Conservation (phyloP, 92 coral and sea anemone species). For the Palythoa grandiflora region DNA sequence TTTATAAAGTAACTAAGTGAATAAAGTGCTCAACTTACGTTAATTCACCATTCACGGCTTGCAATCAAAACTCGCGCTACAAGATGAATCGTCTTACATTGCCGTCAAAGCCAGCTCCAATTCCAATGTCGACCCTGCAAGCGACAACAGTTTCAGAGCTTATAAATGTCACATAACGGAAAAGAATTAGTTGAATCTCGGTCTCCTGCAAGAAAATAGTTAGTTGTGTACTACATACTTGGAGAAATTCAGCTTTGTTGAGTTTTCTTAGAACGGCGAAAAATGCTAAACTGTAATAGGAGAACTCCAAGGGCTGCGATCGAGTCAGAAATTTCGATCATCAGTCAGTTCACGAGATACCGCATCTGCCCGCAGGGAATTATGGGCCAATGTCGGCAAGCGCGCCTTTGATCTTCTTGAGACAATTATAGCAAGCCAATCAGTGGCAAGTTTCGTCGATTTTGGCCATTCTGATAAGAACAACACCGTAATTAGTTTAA, state of each 20-base stretch:
- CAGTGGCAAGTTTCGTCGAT: constrained; percentile 65
- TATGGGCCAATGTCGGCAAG: constrained; percentile 78
- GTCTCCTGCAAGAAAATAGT: constrained; percentile 38
- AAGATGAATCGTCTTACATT: constrained; percentile 94
- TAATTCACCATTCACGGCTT: constrained; percentile 99
- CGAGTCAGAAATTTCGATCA: constrained; percentile 65
- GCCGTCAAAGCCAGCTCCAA: constrained; percentile 64
- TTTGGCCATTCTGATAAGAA: constrained; percentile 91
- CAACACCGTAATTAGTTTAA: constrained; percentile 93
- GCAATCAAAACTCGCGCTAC: constrained; percentile 99
- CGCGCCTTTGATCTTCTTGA: constrained; percentile 52
- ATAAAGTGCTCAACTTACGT: constrained; percentile 99
- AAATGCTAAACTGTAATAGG: constrained; percentile 97
- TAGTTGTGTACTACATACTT: constrained; percentile 80
- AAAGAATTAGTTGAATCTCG: neutral
- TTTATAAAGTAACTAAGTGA: constrained; percentile 89
- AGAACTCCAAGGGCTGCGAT: constrained; percentile 84
- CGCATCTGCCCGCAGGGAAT: constrained; percentile 74
- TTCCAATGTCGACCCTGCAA: constrained; percentile 54
- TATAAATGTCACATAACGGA: constrained; percentile 15
- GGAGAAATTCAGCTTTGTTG: constrained; percentile 83
- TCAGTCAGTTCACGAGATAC: constrained; percentile 82
- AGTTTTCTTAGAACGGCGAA: constrained; percentile 79
- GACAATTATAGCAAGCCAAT: constrained; percentile 74
- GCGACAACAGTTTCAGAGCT: constrained; percentile 45